Conservation (phyloP, 2,797 vertebrate genomes). For the Smutsia temminckii region DNA sequence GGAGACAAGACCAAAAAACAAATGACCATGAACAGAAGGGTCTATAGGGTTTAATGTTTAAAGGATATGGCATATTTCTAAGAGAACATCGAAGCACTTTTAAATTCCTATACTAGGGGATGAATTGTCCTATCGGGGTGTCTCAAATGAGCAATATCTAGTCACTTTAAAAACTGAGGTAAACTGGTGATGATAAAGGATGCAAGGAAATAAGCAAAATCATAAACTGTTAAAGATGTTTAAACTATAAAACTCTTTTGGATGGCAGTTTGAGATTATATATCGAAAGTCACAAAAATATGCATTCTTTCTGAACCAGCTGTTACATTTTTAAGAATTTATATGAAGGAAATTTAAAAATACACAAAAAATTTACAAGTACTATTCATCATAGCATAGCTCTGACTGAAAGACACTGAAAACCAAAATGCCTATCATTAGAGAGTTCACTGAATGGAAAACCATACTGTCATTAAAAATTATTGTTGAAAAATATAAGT, state of each 20-base stretch:
- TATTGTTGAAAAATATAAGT: constrained; percentile 28
- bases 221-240: background rate
- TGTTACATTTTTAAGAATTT: constrained; percentile 14
- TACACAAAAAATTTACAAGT: constrained; percentile 20
- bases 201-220: constrained; percentile 14
- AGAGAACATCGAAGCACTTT: constrained; percentile 21
- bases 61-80: background rate
- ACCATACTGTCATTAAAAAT: constrained; percentile 5
- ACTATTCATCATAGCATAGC: background rate
- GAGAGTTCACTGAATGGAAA: constrained; percentile 14
- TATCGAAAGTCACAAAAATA: constrained; percentile 22
- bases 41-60: background rate
- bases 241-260: background rate
- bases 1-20: background rate
- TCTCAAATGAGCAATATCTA: background rate
- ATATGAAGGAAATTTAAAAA: constrained; percentile 7
- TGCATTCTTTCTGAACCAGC: background rate
- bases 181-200: background rate
- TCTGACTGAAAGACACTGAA: constrained; percentile 14
- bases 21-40: background rate
- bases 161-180: constrained; percentile 4
- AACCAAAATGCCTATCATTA: background rate
- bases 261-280: background rate
- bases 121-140: background rate
- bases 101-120: constrained; percentile 41